These are phyloP conservation scores for Callipepla californica DNA, from an alignment of 2,113 vertebrate genomes.

Conservation along the genomic window DNA sequence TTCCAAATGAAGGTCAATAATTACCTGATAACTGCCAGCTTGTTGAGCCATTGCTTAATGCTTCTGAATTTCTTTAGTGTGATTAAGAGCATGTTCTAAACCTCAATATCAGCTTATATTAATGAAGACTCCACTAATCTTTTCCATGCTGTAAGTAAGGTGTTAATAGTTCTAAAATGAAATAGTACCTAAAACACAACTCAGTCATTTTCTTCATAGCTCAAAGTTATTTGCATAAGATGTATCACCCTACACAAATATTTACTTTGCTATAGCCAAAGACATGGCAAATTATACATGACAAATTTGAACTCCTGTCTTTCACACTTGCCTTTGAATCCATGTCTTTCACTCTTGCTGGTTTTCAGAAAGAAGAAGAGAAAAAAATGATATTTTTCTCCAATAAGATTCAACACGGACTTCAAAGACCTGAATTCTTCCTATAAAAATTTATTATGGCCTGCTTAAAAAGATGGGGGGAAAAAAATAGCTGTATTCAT, in stretches of 20 bases:
- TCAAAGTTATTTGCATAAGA: conserved; percentile 82
- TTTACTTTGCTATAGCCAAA: conserved; percentile 78
- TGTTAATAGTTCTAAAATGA: conserved; percentile 81
- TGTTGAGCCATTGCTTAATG: conserved; percentile 73
- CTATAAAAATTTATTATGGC: conserved; percentile 72
- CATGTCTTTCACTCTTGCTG: conserved; percentile 48
- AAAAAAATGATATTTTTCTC: conserved; percentile 20
- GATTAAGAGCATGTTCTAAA: conserved; percentile 72
- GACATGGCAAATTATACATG: conserved; percentile 69
- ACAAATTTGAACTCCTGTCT: conserved; percentile 63
- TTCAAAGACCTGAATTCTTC: conserved; percentile 62
- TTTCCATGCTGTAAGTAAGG: conserved; percentile 77
- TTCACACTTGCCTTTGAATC: conserved; percentile 63
- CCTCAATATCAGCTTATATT: conserved; percentile 70
- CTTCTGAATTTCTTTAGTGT: conserved; percentile 73
- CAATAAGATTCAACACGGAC: conserved; percentile 19
- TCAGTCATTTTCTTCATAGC: conserved; percentile 79
- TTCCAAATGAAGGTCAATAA: conserved; percentile 71
- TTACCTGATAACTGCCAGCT: conserved; percentile 68
- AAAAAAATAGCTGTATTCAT: conserved; percentile 62
- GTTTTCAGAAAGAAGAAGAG: conserved; percentile 34
- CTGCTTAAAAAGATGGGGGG: conserved; percentile 48
- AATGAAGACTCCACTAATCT: conserved; percentile 76
- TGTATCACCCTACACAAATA: conserved; percentile 79
- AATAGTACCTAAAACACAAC: conserved; percentile 79